Evolutionary conservation across 2,113 vertebrate genomes (phyloP), one percentile per base, ranked within the genome.

Genomic region (Choloepus hoffmanni): DNA sequence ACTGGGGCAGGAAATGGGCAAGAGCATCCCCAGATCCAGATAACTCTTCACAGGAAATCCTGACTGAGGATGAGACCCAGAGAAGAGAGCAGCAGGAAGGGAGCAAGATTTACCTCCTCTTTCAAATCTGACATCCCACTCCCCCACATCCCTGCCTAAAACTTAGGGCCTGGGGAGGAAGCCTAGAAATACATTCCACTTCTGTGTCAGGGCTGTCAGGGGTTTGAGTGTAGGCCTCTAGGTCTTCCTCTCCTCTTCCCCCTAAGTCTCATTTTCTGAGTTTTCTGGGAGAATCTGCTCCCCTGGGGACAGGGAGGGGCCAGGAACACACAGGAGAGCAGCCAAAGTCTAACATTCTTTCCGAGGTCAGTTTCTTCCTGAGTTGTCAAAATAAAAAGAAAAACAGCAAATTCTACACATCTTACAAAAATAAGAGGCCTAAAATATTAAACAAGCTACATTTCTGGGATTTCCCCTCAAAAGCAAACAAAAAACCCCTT

Each of bases 331-430:
- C 36, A 92, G 92, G 90, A 93, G 90, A 96, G 97, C 95, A 97
- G 96, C 96, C 93, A 78, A 92, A 96, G 68, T 96, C 97, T 96
- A 98, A 99, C 99, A 99, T 99, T 99, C 99, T 99, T 99, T 99
- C 98, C 99, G 99, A 99, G 99, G 99, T 99, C 99, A 99, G 99
- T 98, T 98, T 99, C 98, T 99, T 99, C 99, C 99, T 99, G 99
- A 99, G 99, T 99, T 99, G 99, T 99, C 98, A 98, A 99, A 99
- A 98, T 89, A 98, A 97, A 99, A 99, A 96, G 58, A 91, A 95
- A 94, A 99, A 99, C 98, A 98, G 98, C 98, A 96, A 99, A 98
- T 98, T 98, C 98, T 98, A 99, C 98, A 97, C 97, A 98, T 93
- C 97, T 98, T 98, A 98, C 95, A 98, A 99, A 99, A 98, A 98